These are phyloP conservation scores for Ochropleura leucogaster DNA, from an alignment of 2,888 invertebrate species.

Conservation along the genomic window DNA sequence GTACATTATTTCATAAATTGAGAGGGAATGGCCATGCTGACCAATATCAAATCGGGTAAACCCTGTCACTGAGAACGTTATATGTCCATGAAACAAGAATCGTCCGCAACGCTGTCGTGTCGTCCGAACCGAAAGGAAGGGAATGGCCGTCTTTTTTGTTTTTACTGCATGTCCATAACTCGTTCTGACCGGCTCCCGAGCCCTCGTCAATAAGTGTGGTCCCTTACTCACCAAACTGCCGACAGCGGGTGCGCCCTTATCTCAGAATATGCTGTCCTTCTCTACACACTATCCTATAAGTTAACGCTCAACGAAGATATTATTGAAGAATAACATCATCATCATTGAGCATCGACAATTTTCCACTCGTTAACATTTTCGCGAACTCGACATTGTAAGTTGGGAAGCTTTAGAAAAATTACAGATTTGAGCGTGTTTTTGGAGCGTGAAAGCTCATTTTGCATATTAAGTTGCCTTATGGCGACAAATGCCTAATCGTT, in stretches of 20 bases:
- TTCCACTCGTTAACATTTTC: slow-evolving; percentile 22
- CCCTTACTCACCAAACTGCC: slow-evolving; percentile 7
- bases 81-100: background rate
- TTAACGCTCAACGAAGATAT: slow-evolving; percentile 31
- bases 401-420: background rate
- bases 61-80: background rate
- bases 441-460: background rate
- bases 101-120: background rate
- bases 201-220: background rate
- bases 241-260: slow-evolving; percentile 1
- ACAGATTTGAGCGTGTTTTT: slow-evolving; percentile 15
- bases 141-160: background rate
- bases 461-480: background rate
- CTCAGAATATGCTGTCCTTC: slow-evolving; percentile 20
- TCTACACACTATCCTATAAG: slow-evolving; percentile 17
- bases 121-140: background rate
- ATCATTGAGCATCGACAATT: slow-evolving; percentile 28
- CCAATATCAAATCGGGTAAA: background rate
- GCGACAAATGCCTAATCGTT: background rate
- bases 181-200: no score
- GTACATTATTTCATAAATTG: background rate
- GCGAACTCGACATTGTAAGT: slow-evolving; percentile 23
- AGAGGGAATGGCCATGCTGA: background rate
- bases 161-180: background rate
- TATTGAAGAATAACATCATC: slow-evolving; percentile 11